phyloP scores from a whole-genome alignment of 2,113 vertebrate species.

The Elephas maximus region DNA sequence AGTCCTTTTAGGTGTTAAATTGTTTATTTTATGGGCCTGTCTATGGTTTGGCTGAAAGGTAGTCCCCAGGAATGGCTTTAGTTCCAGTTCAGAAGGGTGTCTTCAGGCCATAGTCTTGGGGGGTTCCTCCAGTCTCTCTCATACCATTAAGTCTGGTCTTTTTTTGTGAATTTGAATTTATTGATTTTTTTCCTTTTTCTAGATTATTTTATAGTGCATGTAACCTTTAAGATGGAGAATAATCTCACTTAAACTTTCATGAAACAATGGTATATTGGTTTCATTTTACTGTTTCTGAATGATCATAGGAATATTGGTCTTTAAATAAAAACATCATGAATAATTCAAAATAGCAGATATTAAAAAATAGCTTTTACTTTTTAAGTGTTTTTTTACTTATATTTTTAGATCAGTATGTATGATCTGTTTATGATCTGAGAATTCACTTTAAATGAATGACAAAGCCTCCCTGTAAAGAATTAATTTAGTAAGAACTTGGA shows the following conservation, averaged over 20 bases:
- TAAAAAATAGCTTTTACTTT: constrained; percentile 52
- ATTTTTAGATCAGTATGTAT: constrained; percentile 51
- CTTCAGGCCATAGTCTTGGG: too few species aligned
- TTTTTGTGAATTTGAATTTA: too few species aligned
- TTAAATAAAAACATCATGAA: constrained; percentile 34
- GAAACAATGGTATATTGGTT: constrained; percentile 20
- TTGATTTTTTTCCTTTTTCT: constrained; percentile 31
- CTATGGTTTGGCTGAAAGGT: too few species aligned
- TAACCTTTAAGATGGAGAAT: not conserved
- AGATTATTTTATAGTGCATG: constrained; percentile 27
- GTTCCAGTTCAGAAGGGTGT: too few species aligned
- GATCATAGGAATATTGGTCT: constrained; percentile 23
- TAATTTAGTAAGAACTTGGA: constrained; percentile 41
- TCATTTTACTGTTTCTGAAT: constrained; percentile 59
- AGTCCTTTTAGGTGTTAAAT: too few species aligned
- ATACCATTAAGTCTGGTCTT: too few species aligned
- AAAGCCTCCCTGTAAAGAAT: not conserved
- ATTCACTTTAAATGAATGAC: constrained; percentile 45
- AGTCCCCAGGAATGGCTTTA: too few species aligned
- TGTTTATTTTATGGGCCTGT: too few species aligned
- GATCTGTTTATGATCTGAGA: not conserved
- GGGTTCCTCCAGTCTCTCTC: too few species aligned
- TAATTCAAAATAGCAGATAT: constrained; percentile 51
- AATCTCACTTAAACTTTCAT: constrained; percentile 48
- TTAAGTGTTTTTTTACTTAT: not conserved